Percentiles rank a stretch among this genome's conserved stretches.
These are phyloP conservation scores for Pempheris klunzingeri DNA, from an alignment of 2,797 vertebrate genomes.

Conservation along the genomic window DNA sequence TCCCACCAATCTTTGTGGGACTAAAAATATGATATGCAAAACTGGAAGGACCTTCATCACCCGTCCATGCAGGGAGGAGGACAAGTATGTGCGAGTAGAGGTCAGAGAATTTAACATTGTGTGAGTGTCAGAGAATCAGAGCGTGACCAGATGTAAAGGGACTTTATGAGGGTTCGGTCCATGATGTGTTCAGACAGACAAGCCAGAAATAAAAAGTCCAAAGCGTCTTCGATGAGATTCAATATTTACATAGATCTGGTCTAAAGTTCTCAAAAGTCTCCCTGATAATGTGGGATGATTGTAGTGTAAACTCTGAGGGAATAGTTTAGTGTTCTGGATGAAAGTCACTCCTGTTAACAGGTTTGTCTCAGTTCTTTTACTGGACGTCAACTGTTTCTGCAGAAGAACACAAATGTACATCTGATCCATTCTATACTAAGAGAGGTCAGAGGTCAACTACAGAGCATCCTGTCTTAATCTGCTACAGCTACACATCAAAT, in stretches of 20 bases:
- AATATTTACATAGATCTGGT: background rate
- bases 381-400: background rate
- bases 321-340: too few relatives aligned
- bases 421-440: background rate
- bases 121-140: background rate
- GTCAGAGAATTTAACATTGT: background rate
- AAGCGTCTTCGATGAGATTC: background rate
- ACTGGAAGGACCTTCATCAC: background rate
- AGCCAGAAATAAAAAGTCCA: background rate
- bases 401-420: background rate
- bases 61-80: background rate
- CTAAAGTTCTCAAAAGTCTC: background rate
- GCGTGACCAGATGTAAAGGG: background rate
- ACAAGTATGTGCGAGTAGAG: background rate
- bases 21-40: background rate
- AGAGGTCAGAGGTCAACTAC: background rate
- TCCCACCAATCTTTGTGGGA: background rate
- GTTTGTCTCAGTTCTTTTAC: too few relatives aligned
- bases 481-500: too few relatives aligned
- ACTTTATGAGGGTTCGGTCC: background rate
- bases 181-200: background rate
- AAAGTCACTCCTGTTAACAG: too few relatives aligned
- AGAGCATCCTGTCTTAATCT: background rate
- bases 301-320: too few relatives aligned
- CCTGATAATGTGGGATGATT: background rate